These are phyloP conservation scores for Saiga tatarica DNA, from an alignment of 2,113 vertebrate genomes.

Conservation along the genomic window DNA sequence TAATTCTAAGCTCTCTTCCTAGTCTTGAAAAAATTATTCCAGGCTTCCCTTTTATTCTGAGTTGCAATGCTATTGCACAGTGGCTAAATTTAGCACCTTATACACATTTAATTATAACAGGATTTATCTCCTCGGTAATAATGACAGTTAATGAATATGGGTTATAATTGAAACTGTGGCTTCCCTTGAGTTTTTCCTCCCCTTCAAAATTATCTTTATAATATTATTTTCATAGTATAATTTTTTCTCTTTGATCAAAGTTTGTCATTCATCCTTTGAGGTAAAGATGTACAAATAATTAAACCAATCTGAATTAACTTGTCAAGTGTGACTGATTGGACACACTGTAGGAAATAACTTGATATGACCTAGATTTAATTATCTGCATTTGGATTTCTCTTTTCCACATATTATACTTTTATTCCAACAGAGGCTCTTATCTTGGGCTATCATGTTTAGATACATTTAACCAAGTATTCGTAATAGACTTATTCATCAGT, in stretches of 20 bases:
- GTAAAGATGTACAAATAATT: background rate
- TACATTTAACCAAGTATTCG: background rate
- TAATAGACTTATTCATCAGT: background rate
- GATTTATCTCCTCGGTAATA: background rate
- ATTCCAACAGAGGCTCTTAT: background rate
- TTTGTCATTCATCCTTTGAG: background rate
- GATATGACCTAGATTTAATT: background rate
- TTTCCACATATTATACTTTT: background rate
- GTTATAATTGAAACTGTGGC: background rate
- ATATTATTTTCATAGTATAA: slow-evolving; percentile 13
- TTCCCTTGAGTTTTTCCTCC: slow-evolving; percentile 30
- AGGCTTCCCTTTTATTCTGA: slow-evolving; percentile 20
- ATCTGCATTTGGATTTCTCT: background rate
- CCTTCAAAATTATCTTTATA: slow-evolving; percentile 8
- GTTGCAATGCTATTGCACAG: background rate
- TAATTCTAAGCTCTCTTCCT: background rate
- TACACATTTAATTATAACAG: background rate
- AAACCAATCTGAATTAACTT: slow-evolving; percentile 26
- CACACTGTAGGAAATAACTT: slow-evolving; percentile 27
- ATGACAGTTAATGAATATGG: slow-evolving; percentile 29
- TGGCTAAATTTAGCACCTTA: slow-evolving; percentile 27
- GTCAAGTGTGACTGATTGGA: background rate
- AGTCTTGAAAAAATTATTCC: slow-evolving; percentile 13
- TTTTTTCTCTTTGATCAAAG: slow-evolving; percentile 26
- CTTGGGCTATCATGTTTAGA: background rate